Base-by-base conservation (phyloP, 2,113 vertebrate species). In the Tragelaphus scriptus region DNA sequence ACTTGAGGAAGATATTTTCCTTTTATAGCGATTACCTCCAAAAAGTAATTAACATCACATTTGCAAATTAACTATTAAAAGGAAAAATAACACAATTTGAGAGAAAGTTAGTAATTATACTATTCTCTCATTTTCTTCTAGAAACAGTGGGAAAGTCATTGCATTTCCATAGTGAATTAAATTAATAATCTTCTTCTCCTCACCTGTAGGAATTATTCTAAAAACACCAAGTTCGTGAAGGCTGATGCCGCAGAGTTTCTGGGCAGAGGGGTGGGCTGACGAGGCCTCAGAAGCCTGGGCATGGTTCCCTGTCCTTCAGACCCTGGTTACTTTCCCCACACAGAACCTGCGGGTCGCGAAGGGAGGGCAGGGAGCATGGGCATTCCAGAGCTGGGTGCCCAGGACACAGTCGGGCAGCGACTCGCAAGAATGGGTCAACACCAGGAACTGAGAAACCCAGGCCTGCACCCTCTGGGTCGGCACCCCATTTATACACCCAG, bases 161-260 rank as follows among this genome's bases (percentile, higher is more conserved):
- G 56, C 7, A 9, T 68, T 90, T 80, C 19, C 63, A 80, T 44
- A 68, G 85, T 79, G 36, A 93, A 44, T 85, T 49, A 63, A 49
- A 49, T 65, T 51, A 7, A 7, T 10, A 55, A 32, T 81, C 71
- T 63, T 23, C 40, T 8, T n/a, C 23, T 21, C 80, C 36, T n/a
- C 40, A 15, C 6, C 71, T 77, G 44, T 5, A 15, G 63, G 58
- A 85, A 28, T 28, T 13, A 12, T 23, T 28, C 47, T 85, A 11
- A 30, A 44, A 23, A 53, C 6, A 23, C 40, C 17, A n/a, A 19
- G 5, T 9, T 6, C 21, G 12, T 44, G 55, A 84, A 77, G 65
- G 28, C n/a, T 32, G 2, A 1, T 15, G 14, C 21, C 0, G 5
- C 1, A 21, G 47, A 10, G 40, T 40, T 49, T 44, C 2, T 28